phyloP scores from a whole-genome alignment of 2,888 invertebrate genomes.

The Athripsodes cinereus region DNA sequence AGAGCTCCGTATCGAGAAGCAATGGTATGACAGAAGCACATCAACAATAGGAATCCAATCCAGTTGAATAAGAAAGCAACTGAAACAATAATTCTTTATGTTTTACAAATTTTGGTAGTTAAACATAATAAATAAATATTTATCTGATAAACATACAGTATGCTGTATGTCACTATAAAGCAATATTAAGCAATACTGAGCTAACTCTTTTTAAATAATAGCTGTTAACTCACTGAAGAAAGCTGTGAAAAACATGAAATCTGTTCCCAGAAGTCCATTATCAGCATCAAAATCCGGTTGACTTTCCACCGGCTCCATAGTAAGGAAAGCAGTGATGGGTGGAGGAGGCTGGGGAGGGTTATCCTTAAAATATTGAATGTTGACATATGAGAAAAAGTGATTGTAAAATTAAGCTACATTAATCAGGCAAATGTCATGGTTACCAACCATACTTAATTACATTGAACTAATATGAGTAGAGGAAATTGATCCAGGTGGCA shows the following conservation, averaged over 20 bases:
- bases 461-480: too few species aligned
- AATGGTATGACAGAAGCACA: constrained; percentile 92
- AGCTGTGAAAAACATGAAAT: constrained; percentile 88
- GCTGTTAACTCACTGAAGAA: constrained; percentile 63
- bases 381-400: too few species aligned
- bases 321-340: constrained; percentile 56
- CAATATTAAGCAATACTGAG: background rate
- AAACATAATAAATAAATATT: too few species aligned
- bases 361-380: too few species aligned
- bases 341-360: too few species aligned
- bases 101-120: too few species aligned
- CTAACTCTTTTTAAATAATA: background rate
- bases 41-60: constrained; percentile 86
- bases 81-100: constrained; percentile 36
- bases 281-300: constrained; percentile 65
- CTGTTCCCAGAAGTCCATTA: constrained; percentile 80
- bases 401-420: too few species aligned
- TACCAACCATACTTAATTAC: too few species aligned
- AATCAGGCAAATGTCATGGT: too few species aligned
- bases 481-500: too few species aligned
- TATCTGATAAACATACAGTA: too few species aligned
- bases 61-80: constrained; percentile 95
- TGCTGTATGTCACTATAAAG: too few species aligned
- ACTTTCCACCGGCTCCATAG: constrained; percentile 63
- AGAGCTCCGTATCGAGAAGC: constrained; percentile 89